phyloP scores from a whole-genome alignment of 2,888 invertebrate genomes.

The Tolmerus cingulatus region DNA sequence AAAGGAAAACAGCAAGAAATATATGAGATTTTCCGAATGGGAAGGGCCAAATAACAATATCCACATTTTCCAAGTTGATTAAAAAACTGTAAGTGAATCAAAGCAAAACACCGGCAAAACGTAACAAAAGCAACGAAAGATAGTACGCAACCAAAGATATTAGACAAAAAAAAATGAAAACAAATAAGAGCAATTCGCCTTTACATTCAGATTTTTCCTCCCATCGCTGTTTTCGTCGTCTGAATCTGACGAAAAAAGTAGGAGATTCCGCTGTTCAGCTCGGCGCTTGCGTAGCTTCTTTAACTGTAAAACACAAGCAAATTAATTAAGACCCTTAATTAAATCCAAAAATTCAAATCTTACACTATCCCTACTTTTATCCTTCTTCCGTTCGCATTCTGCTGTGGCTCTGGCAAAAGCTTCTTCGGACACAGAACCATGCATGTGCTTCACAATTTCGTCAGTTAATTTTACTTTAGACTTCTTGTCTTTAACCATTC shows the following conservation, averaged over 20 bases:
- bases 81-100: not conserved
- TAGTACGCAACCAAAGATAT: not conserved
- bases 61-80: not conserved
- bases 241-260: conserved; percentile 11
- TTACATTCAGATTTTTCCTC: conserved; percentile 15
- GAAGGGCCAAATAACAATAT: not conserved
- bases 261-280: not conserved
- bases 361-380: conserved; percentile 25
- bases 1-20: not conserved
- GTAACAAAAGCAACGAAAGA: not conserved
- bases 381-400: not conserved
- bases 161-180: conserved; percentile 2
- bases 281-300: not conserved
- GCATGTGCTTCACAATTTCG: not conserved
- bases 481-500: not conserved
- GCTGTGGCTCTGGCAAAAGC: not conserved
- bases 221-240: conserved; percentile 28
- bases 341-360: conserved; percentile 16
- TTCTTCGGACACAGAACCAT: not conserved
- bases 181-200: conserved; percentile 22
- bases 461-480: not conserved
- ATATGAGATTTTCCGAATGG: not conserved
- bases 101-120: conserved; percentile 12
- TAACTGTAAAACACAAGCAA: not conserved
- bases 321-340: not conserved